These are phyloP conservation scores for Oscheius onirici DNA, from an alignment of 2,888 invertebrate species.

Conservation along the genomic window DNA sequence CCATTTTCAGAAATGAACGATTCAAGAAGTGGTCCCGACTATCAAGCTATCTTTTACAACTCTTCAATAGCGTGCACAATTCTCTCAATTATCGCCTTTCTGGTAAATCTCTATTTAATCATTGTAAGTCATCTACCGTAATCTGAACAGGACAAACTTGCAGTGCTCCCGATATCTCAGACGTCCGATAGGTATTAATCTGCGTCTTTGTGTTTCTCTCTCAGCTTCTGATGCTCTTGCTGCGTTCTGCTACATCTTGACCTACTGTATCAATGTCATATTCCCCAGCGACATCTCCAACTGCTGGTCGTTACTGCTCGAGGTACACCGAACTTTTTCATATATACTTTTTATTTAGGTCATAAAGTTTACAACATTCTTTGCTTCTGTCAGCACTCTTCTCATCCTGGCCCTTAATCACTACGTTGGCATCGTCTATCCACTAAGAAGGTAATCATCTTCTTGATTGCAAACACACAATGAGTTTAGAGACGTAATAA, in stretches of 20 bases:
- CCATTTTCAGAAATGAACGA: constrained; percentile 5
- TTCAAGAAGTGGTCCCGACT: background rate
- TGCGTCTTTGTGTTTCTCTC: constrained; percentile 63
- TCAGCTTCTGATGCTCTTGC: constrained; percentile 65
- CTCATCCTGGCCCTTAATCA: constrained; percentile 79
- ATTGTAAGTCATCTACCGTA: constrained; percentile 39
- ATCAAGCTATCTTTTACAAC: constrained; percentile 25
- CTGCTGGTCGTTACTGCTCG: constrained; percentile 61
- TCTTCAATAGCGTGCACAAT: constrained; percentile 57
- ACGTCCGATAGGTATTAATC: constrained; percentile 65
- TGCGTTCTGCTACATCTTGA: constrained; percentile 65
- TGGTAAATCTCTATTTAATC: constrained; percentile 65
- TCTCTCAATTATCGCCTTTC: constrained; percentile 55
- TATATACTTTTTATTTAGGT: constrained; percentile 44
- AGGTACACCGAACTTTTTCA: constrained; percentile 40
- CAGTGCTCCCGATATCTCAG: constrained; percentile 65
- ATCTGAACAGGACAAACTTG: constrained; percentile 26
- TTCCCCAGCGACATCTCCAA: constrained; percentile 57
- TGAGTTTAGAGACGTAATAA: constrained; percentile 39
- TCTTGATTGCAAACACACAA: background rate
- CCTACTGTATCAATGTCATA: constrained; percentile 62
- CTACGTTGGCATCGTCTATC: constrained; percentile 78
- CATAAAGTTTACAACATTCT: constrained; percentile 72
- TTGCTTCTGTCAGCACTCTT: constrained; percentile 78
- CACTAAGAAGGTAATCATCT: constrained; percentile 72